A percentile compares a stretch with the other conserved stretches of the same genome.
phyloP scores from a whole-genome alignment of 2,113 vertebrate genomes.

The Malaclemys terrapin region DNA sequence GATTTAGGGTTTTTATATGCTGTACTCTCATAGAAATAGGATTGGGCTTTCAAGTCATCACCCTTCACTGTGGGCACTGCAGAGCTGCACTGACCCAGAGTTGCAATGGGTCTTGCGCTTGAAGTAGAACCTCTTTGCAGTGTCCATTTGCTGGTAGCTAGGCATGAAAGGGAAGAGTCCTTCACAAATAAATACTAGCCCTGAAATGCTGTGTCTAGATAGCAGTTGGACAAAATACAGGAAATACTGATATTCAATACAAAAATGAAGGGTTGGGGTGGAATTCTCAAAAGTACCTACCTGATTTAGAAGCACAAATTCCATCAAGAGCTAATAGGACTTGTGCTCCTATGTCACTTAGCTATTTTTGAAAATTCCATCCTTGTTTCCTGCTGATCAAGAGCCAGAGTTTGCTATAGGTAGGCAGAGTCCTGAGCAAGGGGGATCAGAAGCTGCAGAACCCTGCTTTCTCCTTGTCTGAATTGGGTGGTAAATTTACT shows the following conservation, averaged over 20 bases:
- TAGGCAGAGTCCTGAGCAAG: background rate
- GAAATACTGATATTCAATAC: background rate
- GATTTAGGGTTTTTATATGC: background rate
- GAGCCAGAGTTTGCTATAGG: background rate
- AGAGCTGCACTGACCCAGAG: background rate
- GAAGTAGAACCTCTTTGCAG: background rate
- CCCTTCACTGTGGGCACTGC: background rate
- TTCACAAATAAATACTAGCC: background rate
- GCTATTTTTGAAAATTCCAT: background rate
- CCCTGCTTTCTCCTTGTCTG: accelerated
- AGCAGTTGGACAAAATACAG: background rate
- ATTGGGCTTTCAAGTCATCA: background rate
- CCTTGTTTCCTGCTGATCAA: background rate
- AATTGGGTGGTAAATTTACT: background rate
- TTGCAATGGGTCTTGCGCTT: background rate
- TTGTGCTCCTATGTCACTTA: background rate
- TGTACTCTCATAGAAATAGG: background rate
- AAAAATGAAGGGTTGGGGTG: background rate
- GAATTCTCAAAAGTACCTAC: background rate
- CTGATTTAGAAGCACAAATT: background rate
- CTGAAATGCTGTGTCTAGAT: background rate
- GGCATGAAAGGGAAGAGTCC: background rate
- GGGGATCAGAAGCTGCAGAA: background rate
- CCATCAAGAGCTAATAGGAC: background rate
- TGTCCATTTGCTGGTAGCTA: background rate